Evolutionary conservation across 1,140 invertebrate genomes (phyloP).

Genomic region (Trypoxylus dichotomus): DNA sequence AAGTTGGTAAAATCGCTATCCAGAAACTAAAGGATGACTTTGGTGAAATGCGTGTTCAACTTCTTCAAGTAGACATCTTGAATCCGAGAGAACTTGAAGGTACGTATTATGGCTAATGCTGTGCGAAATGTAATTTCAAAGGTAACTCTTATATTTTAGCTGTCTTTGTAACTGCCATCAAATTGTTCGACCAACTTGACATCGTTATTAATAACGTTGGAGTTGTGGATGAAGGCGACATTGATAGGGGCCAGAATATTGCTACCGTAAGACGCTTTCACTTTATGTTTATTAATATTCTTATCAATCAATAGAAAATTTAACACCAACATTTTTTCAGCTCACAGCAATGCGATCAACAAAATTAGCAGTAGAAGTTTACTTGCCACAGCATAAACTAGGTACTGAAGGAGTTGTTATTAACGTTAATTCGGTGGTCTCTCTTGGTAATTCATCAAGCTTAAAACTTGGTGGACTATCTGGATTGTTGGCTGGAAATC

Average conservation of each 20-base stretch:
- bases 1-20: background rate
- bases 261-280: background rate
- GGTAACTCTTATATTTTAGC: background rate
- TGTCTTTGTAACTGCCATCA: background rate
- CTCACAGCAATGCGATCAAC: background rate
- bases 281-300: too few relatives aligned
- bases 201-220: slow-evolving; percentile 13
- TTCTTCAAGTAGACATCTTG: background rate
- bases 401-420: background rate
- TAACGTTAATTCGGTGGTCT: background rate
- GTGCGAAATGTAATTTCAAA: too few relatives aligned
- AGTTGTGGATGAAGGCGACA: background rate
- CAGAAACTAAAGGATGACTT: slow-evolving; percentile 10
- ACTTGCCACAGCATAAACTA: background rate
- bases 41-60: background rate
- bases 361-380: slow-evolving; percentile 1
- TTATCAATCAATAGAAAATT: too few relatives aligned
- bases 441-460: background rate
- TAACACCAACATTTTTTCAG: background rate
- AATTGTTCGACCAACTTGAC: slow-evolving; percentile 9
- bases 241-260: background rate
- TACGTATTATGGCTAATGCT: background rate
- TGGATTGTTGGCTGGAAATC: background rate
- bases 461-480: background rate
- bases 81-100: slow-evolving; percentile 1